These are phyloP conservation scores for Herminia tarsipennalis DNA, from an alignment of 2,888 invertebrate species.

Conservation along the genomic window DNA sequence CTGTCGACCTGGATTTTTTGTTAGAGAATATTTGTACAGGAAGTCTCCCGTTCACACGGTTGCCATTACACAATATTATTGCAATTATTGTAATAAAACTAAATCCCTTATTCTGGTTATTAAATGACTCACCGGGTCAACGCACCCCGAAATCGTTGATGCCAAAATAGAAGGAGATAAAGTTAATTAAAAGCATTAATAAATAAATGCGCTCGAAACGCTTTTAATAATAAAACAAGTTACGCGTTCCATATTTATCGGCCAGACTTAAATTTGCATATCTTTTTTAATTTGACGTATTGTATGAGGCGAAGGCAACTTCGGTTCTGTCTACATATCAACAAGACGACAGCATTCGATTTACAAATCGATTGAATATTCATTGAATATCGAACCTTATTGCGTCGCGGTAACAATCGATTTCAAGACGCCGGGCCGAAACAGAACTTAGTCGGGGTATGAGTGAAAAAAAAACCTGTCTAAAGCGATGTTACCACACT, in stretches of 20 bases:
- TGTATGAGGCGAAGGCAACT: conserved; percentile 48
- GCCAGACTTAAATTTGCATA: conserved; percentile 73
- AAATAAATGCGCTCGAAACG: conserved; percentile 71
- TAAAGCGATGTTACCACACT: conserved; percentile 72
- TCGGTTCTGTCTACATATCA: conserved; percentile 47
- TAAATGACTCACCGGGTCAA: conserved; percentile 68
- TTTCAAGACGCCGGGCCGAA: conserved; percentile 29
- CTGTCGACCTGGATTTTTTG: conserved; percentile 77
- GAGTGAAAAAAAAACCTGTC: conserved; percentile 77
- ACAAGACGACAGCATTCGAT: conserved; percentile 38
- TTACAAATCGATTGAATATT: conserved; percentile 25
- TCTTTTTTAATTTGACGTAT: conserved; percentile 75
- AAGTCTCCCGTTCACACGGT: conserved; percentile 72
- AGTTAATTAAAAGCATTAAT: conserved; percentile 80
- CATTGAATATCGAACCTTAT: conserved; percentile 38
- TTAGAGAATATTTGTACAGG: conserved; percentile 66
- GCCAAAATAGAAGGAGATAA: conserved; percentile 77
- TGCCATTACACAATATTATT: conserved; percentile 38
- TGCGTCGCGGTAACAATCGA: conserved; percentile 34
- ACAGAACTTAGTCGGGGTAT: conserved; percentile 45
- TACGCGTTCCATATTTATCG: conserved; percentile 62
- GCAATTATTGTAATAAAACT: conserved; percentile 30
- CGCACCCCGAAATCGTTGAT: conserved; percentile 61
- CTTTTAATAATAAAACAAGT: conserved; percentile 67
- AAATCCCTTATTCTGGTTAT: conserved; percentile 44